A percentile compares a stretch with the other conserved stretches of the same genome.
phyloP scores from a whole-genome alignment of 2,797 vertebrate genomes.

The Spinus pinus region DNA sequence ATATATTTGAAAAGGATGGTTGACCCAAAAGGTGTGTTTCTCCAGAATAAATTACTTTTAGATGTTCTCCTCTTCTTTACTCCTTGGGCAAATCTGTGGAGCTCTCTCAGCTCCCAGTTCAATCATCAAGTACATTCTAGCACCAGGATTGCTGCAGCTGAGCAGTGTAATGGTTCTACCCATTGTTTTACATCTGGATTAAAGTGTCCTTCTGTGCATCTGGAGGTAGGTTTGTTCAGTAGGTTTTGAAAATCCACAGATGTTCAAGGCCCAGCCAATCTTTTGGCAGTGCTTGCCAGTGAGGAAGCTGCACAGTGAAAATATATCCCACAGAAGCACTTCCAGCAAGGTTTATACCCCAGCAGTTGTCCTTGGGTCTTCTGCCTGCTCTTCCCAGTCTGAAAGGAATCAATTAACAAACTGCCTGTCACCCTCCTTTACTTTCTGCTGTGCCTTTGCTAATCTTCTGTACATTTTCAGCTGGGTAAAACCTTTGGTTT shows the following conservation, averaged over 20 bases:
- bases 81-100: background rate
- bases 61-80: background rate
- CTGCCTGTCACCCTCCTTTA: background rate
- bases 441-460: background rate
- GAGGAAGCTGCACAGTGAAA: background rate
- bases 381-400: background rate
- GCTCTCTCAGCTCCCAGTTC: background rate
- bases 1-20: background rate
- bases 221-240: background rate
- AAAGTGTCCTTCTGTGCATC: background rate
- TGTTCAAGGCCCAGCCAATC: background rate
- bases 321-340: background rate
- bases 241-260: background rate
- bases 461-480: background rate
- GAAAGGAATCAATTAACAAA: constrained; percentile 4
- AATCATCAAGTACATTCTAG: background rate
- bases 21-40: background rate
- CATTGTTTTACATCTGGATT: constrained; percentile 32
- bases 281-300: background rate
- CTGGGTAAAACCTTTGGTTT: background rate
- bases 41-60: background rate
- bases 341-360: background rate
- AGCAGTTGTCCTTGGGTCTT: background rate
- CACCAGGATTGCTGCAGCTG: background rate
- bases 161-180: background rate